Evolutionary conservation across 2,113 vertebrate genomes (phyloP).

Genomic region (Anhinga anhinga): DNA sequence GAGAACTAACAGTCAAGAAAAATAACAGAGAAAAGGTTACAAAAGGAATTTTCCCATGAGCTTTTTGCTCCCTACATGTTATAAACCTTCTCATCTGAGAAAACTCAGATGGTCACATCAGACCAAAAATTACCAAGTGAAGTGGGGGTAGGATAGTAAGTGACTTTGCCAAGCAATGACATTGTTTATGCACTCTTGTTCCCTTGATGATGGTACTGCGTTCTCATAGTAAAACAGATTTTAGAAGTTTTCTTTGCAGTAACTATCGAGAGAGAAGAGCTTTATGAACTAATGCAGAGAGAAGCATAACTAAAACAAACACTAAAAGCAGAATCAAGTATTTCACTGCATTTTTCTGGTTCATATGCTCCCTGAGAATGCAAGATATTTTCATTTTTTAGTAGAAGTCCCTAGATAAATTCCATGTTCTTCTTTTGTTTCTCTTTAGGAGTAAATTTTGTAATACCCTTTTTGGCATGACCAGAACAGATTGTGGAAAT

Average conservation of each 20-base stretch:
- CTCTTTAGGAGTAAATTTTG: not conserved
- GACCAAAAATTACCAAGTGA: conserved; percentile 58
- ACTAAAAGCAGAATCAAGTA: not conserved
- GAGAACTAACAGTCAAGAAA: conserved; percentile 57
- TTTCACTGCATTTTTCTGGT: not conserved
- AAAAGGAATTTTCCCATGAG: conserved; percentile 80
- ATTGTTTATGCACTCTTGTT: conserved; percentile 52
- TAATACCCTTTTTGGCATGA: not conserved
- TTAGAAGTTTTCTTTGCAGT: not conserved
- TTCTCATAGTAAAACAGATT: not conserved
- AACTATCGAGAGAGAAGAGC: not conserved
- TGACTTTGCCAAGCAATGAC: conserved; percentile 38
- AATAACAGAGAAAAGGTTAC: conserved; percentile 69
- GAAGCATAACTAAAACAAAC: not conserved
- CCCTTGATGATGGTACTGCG: conserved; percentile 7
- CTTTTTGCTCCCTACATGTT: conserved; percentile 67
- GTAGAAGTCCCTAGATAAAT: not conserved
- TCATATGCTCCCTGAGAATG: not conserved
- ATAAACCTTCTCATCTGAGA: conserved; percentile 73
- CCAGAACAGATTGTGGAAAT: not conserved
- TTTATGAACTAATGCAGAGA: not conserved
- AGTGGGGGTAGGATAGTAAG: conserved; percentile 8
- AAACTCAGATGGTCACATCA: conserved; percentile 68
- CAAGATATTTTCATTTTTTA: not conserved
- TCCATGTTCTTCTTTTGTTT: not conserved